These are phyloP conservation scores for Myotis lucifugus DNA, from an alignment of 2,113 vertebrate genomes.

Conservation along the genomic window DNA sequence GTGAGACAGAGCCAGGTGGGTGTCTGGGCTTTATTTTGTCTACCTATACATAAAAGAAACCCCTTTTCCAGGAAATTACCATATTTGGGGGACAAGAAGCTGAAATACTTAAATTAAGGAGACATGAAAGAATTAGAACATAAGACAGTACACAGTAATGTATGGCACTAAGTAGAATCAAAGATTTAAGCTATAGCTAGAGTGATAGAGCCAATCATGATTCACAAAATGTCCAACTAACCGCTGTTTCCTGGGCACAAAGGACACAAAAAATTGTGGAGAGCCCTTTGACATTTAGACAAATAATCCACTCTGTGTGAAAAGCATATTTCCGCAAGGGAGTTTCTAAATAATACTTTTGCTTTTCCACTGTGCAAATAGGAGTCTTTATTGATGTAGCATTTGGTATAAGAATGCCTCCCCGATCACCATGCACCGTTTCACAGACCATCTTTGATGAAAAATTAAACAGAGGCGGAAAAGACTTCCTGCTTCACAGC, in stretches of 20 bases:
- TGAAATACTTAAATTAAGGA: constrained; percentile 17
- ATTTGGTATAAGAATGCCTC: background rate
- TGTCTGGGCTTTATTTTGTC: constrained; percentile 21
- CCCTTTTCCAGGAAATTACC: background rate
- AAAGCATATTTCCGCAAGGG: constrained; percentile 33
- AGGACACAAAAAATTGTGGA: constrained; percentile 21
- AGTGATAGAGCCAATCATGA: background rate
- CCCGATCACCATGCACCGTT: background rate
- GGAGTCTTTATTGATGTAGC: constrained; percentile 3
- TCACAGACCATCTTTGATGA: constrained; percentile 61
- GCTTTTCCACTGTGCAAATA: constrained; percentile 42
- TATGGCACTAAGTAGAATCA: background rate
- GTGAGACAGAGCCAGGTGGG: background rate
- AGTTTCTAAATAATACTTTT: constrained; percentile 55
- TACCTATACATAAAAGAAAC: background rate
- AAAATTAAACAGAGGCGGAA: constrained; percentile 71
- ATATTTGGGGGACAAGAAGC: background rate
- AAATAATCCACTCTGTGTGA: constrained; percentile 36
- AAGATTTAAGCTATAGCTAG: background rate
- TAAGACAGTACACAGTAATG: background rate
- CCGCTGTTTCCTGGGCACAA: background rate
- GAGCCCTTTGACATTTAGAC: constrained; percentile 49
- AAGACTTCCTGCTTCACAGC: constrained; percentile 61
- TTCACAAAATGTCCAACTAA: background rate
- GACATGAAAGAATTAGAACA: background rate